Evolutionary conservation across 1,140 invertebrate genomes (phyloP), one percentile per base, ranked within the genome.

Genomic region (Drosophila takahashii): DNA sequence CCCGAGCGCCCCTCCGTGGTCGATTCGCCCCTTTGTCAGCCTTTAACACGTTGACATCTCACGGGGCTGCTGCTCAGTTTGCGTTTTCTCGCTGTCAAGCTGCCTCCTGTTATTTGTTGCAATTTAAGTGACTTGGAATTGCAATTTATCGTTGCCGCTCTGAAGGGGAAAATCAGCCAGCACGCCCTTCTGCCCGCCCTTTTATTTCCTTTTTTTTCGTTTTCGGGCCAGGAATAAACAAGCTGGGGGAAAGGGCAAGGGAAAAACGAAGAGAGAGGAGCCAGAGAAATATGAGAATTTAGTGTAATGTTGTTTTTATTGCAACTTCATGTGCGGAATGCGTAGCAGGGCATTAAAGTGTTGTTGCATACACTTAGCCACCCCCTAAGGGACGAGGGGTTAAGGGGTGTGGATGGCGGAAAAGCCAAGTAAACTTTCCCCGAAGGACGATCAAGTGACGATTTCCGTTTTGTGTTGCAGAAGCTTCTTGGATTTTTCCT

Each of bases 61-160:
- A 77, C 77, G 57, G 62, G 61, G 66, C 47, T 53, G 65, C 62
- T 69, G 29, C 59, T 77, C 64, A 56, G 77, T 54, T 84, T 79
- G 52, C 65, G 70, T 74, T 76, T 71, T 67, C 61, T 60, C 48
- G 66, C 81, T 85, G 81, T 86, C 83, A 81, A 62, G 74, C 77
- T 76, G 83, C 75, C 71, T 79, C 74, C 78, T 75, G 83, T 79
- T 87, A 87, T 87, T 87, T 87, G 83, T 87, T 87, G 83, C 83
- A 87, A 87, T 87, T 87, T 87, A 87, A 87, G 83, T 87, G 83
- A 87, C 83, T 87, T 87, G 83, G 83, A 87, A 87, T 87, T 87
- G 83, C 83, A 87, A 87, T 87, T 87, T 87, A 87, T 87, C 72
- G 83, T 65, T 70, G 71, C 37, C 74, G 57, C 48, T 77, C 67